Conservation (phyloP, 2,797 vertebrate genomes). For the Coregonus suidteri region DNA sequence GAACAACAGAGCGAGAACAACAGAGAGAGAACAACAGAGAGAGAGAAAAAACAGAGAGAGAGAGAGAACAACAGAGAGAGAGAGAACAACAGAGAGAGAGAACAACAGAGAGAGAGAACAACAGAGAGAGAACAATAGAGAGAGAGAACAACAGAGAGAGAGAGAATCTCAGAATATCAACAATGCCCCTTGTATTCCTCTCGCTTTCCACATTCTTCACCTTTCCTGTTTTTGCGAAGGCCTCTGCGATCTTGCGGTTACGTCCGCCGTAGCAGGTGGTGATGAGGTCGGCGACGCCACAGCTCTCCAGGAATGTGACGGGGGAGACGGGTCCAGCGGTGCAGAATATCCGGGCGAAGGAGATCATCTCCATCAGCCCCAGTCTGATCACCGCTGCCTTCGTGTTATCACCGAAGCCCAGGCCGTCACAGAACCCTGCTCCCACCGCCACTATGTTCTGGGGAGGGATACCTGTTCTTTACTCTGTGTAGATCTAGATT, state of each 20-base stretch:
- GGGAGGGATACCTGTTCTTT: background rate
- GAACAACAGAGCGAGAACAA: too few species aligned
- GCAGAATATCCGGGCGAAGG: conserved; percentile 90
- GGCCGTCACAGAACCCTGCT: conserved; percentile 95
- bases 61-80: background rate
- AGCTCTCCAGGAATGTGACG: conserved; percentile 95
- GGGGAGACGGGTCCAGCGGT: conserved; percentile 76
- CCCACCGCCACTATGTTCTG: conserved; percentile 95
- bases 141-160: background rate
- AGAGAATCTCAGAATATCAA: background rate
- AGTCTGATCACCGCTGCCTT: conserved; percentile 95
- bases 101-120: too few species aligned
- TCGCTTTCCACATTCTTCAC: conserved; percentile 45
- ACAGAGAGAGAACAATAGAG: background rate
- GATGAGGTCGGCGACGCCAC: conserved; percentile 93
- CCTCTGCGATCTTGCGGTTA: conserved; percentile 93
- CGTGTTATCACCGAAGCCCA: conserved; percentile 94
- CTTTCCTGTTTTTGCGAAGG: conserved; percentile 88
- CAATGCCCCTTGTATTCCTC: background rate
- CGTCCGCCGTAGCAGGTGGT: conserved; percentile 96
- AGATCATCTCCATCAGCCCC: conserved; percentile 97
- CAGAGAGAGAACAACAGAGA: background rate
- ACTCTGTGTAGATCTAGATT: background rate
- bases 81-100: background rate
- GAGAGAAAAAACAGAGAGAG: too few species aligned